These are phyloP conservation scores for Felis catus DNA, from an alignment of 2,113 vertebrate species.

Conservation along the genomic window DNA sequence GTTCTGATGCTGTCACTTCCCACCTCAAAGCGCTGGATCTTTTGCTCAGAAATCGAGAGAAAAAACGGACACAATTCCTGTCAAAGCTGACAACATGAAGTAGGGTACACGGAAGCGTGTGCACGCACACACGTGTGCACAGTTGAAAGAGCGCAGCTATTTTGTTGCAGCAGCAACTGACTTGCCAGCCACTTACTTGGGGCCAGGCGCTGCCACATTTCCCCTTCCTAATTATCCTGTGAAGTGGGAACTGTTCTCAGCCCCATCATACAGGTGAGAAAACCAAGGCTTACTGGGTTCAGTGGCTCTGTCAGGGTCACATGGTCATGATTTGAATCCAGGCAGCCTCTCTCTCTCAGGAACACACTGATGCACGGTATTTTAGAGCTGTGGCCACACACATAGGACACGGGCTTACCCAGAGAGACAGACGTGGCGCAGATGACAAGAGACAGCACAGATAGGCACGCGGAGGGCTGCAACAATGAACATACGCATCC, in stretches of 20 bases:
- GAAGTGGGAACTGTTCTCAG: fast-evolving
- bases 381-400: too few species aligned
- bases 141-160: not conserved
- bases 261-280: not conserved
- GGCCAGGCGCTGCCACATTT: fast-evolving
- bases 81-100: fast-evolving
- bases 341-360: not conserved
- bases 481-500: fast-evolving
- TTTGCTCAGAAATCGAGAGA: not conserved
- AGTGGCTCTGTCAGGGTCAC: too few species aligned
- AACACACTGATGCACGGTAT: not conserved
- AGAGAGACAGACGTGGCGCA: fast-evolving
- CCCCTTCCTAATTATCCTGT: not conserved
- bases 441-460: too few species aligned
- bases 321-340: not conserved
- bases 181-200: fast-evolving
- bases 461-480: too few species aligned
- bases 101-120: fast-evolving
- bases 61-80: not conserved
- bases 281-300: fast-evolving
- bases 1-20: not conserved
- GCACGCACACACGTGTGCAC: fast-evolving
- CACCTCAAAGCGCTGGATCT: not conserved
- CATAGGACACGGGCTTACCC: not conserved
- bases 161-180: too few species aligned